Evolutionary conservation across 2,113 vertebrate genomes (phyloP), one percentile per base, ranked within the genome.

Genomic region (Rhea americana): DNA sequence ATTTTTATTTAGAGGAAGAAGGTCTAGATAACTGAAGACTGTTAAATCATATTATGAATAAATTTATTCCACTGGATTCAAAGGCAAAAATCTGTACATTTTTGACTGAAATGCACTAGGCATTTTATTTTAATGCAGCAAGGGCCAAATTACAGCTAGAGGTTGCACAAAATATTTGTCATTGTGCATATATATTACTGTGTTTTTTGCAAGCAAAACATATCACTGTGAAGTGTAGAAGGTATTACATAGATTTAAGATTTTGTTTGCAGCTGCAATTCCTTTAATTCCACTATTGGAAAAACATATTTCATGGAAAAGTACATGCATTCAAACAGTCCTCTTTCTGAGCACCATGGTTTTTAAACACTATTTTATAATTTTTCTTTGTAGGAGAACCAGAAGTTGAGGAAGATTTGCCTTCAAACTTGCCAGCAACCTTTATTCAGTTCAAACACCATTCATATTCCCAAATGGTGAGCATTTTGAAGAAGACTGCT

Each of bases 361-460:
- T 81, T 63, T 91, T 73, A 78, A 88, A 14, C 13, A 50, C 8
- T 35, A 8, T 48, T 5, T 53, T 56, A 43, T 3, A 7, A 35
- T 83, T 88, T 78, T 78, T 74, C 56, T 61, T 92, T 91, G 22
- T 80, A 97, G 97, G 97, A n/a, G 95, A 96, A 82, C 81, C 93
- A 76, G 78, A 72, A 32, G 62, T 96, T 80, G 96, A 92, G 53
- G 97, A 97, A 84, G 96, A 96, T 35, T 77, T 81, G 41, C 77
- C 88, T 85, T 78, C 84, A 59, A 98, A 98, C 71, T 94, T 98
- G 20, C 98, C 98, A 7, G 97, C 96, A 66, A 98, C 98, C 63
- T 97, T 98, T 95, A 98, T 99, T 68, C 98, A 97, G 95, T 99
- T 99, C 84, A 97, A 96, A 13, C 98, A 99, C 87, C 98, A 99